A percentile compares a stretch with the other conserved stretches of the same genome.
These are phyloP conservation scores for Ophion ellenae DNA, from an alignment of 2,888 invertebrate species.

Conservation along the genomic window DNA sequence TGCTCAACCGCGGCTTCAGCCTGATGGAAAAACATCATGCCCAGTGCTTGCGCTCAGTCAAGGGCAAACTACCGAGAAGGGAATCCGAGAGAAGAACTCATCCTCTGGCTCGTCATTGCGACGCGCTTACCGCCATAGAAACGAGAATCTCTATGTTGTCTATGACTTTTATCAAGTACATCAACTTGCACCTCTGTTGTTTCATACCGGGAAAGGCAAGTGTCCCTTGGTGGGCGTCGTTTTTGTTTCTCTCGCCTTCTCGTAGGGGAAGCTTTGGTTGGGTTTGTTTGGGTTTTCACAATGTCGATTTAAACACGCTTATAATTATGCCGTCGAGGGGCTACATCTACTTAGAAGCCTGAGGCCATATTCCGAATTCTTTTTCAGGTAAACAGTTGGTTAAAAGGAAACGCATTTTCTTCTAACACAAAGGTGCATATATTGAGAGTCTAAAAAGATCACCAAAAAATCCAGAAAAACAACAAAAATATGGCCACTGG, in stretches of 20 bases:
- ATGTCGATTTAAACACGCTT: not conserved
- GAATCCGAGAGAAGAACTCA: slow-evolving; percentile 95
- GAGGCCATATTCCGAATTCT: no score
- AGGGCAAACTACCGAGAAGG: slow-evolving; percentile 92
- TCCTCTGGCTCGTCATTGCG: slow-evolving; percentile 93
- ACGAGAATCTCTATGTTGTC: slow-evolving; percentile 95
- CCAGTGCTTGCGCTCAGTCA: slow-evolving; percentile 90
- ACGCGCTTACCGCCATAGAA: slow-evolving; percentile 95
- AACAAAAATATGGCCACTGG: no score
- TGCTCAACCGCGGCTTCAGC: slow-evolving; percentile 93
- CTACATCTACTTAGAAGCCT: no score
- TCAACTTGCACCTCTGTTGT: slow-evolving; percentile 93
- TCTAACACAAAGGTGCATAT: no score
- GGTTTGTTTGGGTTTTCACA: not conserved
- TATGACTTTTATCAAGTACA: slow-evolving; percentile 96
- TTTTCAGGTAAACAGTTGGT: no score
- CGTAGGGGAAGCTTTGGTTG: not conserved
- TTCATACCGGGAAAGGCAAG: slow-evolving; percentile 96
- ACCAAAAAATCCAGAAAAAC: no score
- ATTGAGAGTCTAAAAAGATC: no score
- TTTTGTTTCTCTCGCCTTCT: not conserved
- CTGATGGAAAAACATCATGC: slow-evolving; percentile 92
- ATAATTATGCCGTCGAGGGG: not conserved
- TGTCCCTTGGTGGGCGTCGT: not conserved
- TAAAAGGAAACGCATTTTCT: no score